Evolutionary conservation across 2,888 invertebrate species (phyloP).

Genomic region (Brachynemurus nebulosus): DNA sequence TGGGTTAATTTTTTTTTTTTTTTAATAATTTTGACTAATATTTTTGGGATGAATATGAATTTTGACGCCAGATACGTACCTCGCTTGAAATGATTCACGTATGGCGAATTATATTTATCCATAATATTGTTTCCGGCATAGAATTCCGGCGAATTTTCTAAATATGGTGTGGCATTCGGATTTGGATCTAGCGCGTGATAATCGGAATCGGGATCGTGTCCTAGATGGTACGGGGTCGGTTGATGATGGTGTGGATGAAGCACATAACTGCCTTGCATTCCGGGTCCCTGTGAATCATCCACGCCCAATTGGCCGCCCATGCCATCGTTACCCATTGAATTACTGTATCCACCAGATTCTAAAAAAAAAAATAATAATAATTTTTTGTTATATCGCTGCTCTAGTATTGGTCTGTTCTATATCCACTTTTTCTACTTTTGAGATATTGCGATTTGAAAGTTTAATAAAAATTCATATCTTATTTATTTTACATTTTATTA

Average conservation of each 20-base stretch:
- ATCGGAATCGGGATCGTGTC: conserved; percentile 39
- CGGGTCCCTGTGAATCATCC: conserved; percentile 24
- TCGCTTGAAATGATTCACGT: conserved; percentile 5
- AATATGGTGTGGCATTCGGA: conserved; percentile 41
- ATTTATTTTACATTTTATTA: no score
- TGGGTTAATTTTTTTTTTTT: no score
- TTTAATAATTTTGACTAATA: no score
- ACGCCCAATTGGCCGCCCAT: conserved; percentile 15
- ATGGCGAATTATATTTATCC: conserved; percentile 19
- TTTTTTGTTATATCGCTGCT: no score
- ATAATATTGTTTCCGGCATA: conserved; percentile 45
- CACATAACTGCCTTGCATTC: conserved; percentile 24
- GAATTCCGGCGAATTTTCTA: conserved; percentile 59
- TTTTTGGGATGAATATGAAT: no score
- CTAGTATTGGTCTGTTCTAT: no score
- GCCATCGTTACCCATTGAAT: not conserved
- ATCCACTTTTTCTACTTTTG: no score
- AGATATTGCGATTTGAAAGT: no score
- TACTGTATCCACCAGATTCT: conserved; percentile 4
- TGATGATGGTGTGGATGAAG: conserved; percentile 13
- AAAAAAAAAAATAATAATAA: not conserved
- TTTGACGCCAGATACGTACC: no score
- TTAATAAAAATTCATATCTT: no score
- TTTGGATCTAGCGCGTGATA: conserved; percentile 39
- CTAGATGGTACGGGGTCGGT: conserved; percentile 25